Base-by-base conservation (phyloP, 2,888 invertebrate genomes). In the Drosophila maculinotata region DNA sequence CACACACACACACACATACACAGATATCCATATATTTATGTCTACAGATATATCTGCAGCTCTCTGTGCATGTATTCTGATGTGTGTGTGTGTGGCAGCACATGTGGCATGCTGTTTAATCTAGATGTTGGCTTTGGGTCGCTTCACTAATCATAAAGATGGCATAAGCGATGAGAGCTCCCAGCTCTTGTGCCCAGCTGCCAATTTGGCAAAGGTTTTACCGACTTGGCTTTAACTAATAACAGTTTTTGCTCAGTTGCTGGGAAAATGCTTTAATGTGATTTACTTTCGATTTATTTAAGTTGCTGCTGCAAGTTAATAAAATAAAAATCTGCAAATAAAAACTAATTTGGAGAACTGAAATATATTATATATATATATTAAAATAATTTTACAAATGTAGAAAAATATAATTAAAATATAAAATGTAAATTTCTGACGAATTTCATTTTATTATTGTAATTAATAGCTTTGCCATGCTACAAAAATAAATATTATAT, bases 111-210 rank as follows among this genome's bases (percentile, higher is more conserved):
- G 69, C 64, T 75, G 75, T 70, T 86, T 81, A 85, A 85, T 82
- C 86, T 69, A 75, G 75, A 85, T 72, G 78, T 66, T 86, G 78
- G 86, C 78, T 74, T 72, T 39, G 63, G 69, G 71, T 71, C 62
- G 71, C 71, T 69, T 67, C 60, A 59, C 69, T 76, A 73, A 77
- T 82, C 86, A 82, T 80, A 86, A 86, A 83, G 86, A 86, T 86
- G 64, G 81, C 78, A 86, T 83, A 82, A 80, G 78, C 78, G 78
- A 76, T 83, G 86, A 86, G 78, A n/a, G n/a, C n/a, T n/a, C n/a
- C n/a, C n/a, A n/a, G n/a, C n/a, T n/a, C 56, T 53, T 26, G 42
- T 51, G 53, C 20, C 57, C 69, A 62, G 64, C 47, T 69, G 74
- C 70, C 70, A 76, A 79, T 79, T 79, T 70, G 63, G 52, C 51